Evolutionary conservation across 2,888 invertebrate genomes (phyloP).

Genomic region (Sepioteuthis lessoniana): DNA sequence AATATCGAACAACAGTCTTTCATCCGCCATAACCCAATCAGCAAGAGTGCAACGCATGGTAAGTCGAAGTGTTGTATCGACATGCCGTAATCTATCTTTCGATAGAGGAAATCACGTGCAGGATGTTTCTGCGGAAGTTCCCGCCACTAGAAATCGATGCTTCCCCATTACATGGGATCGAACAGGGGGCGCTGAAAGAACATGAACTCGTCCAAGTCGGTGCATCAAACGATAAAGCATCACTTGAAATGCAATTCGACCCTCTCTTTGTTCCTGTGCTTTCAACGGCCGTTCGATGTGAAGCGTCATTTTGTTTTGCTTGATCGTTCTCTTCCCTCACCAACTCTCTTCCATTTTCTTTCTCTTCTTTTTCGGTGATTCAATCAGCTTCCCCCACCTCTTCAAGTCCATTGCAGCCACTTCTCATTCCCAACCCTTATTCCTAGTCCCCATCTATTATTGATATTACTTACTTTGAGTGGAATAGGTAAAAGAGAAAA

Average conservation of each 20-base stretch:
- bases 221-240: background rate
- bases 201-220: background rate
- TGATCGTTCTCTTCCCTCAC: background rate
- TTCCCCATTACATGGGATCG: background rate
- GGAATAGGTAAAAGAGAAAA: background rate
- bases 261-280: background rate
- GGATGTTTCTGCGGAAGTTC: slow-evolving; percentile 21
- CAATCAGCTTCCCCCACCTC: background rate
- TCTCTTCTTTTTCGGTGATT: background rate
- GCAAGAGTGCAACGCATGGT: background rate
- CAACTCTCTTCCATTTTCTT: background rate
- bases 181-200: background rate
- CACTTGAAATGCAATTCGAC: background rate
- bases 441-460: no score
- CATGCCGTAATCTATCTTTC: background rate
- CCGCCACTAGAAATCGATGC: background rate
- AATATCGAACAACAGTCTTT: background rate
- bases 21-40: background rate
- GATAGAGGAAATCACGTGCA: slow-evolving; percentile 17
- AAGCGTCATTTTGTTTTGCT: background rate
- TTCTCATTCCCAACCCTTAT: no score
- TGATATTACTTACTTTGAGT: background rate
- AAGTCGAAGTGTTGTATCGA: background rate
- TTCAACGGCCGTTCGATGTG: background rate
- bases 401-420: background rate